Base-by-base conservation (phyloP, 2,888 invertebrate genomes). In the Eulithis testata region DNA sequence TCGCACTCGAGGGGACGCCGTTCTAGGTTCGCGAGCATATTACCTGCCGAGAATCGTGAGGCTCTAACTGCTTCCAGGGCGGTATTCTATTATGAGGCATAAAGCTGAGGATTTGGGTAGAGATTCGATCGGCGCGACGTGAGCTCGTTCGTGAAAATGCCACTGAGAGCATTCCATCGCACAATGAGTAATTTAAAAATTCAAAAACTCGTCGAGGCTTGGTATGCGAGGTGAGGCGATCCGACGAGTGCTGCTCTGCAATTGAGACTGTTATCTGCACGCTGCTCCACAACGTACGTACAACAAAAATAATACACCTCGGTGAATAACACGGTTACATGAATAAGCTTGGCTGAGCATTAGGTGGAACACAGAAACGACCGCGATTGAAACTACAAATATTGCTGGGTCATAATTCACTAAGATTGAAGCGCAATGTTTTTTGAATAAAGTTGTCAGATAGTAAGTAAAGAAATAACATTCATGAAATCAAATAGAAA, bases 151-250 rank as follows among this genome's bases (percentile, higher is more conserved):
- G 82, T 75, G 76, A 72, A 74, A 78, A 80, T 83, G 80, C 76
- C 83, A 83, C 86, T 84, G 83, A 86, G 81, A 86, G 81, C 90
- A 92, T 93, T 89, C 90, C 93, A 90, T 91, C 86, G 90, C 82
- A 93, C 93, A 93, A 93, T 93, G 93, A 93, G 93, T 91, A 93
- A 93, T 93, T 93, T 93, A 93, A 93, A 93, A 93, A 93, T 93
- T 93, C 92, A 93, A 92, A 93, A 93, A 92, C 92, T 91, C 93
- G 92, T 91, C 91, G 91, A 84, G 89, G 76, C 85, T 83, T 81
- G 84, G 81, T 84, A 83, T 86, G 83, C 86, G 87, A 86, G 84
- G 86, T 84, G 88, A 87, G 85, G 87, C 87, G 87, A 88, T 88
- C 83, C 86, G 84, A 85, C 86, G 85, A 89, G 88, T 84, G 84